Percentiles rank a stretch among this genome's conserved stretches.
These are phyloP conservation scores for Nycticryphes semicollaris DNA, from an alignment of 2,113 vertebrate genomes.

Conservation along the genomic window DNA sequence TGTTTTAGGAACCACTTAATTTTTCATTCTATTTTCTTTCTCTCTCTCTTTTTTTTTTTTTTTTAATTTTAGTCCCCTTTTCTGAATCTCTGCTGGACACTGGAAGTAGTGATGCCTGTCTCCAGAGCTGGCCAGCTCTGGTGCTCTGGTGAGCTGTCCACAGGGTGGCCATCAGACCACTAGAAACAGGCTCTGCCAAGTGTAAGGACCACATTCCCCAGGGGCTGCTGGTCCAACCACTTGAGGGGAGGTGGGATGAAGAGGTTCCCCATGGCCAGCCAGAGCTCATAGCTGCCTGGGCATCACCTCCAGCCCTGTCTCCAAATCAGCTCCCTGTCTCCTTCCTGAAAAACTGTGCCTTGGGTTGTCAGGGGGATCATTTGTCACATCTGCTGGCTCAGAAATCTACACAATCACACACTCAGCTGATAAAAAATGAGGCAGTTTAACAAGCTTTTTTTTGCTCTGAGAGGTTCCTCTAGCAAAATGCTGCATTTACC, in stretches of 20 bases:
- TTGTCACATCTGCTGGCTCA: background rate
- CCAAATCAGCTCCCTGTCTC: background rate
- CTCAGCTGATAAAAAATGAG: background rate
- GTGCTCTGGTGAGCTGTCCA: background rate
- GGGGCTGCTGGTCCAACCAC: background rate
- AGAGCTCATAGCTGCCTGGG: background rate
- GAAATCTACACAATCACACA: background rate
- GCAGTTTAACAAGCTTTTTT: background rate
- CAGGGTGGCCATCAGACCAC: background rate
- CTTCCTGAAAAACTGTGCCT: background rate
- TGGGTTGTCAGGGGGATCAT: background rate
- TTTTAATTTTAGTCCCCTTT: background rate
- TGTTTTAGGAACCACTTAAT: background rate
- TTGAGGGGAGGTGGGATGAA: rapidly evolving
- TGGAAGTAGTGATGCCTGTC: background rate
- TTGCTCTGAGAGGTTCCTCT: background rate
- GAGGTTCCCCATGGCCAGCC: rapidly evolving
- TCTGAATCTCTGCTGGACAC: background rate
- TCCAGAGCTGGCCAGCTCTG: background rate
- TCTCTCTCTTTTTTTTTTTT: background rate
- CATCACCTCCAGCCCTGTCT: background rate
- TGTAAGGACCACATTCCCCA: background rate
- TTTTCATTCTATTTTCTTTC: background rate
- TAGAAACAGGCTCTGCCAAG: background rate
- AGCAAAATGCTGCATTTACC: background rate